These are phyloP conservation scores for Alosa sapidissima DNA, from an alignment of 2,797 vertebrate species.

Conservation along the genomic window DNA sequence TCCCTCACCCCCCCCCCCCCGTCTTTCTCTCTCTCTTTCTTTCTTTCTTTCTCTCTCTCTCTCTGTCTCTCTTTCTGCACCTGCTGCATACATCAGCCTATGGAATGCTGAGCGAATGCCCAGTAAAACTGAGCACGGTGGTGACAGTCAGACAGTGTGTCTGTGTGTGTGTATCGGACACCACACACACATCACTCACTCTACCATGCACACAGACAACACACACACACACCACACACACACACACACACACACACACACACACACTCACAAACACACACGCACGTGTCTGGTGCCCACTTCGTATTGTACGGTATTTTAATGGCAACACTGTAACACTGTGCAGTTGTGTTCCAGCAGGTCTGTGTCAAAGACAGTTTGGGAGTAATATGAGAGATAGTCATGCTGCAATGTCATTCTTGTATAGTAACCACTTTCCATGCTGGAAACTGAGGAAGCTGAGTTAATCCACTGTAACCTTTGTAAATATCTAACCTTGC, in stretches of 20 bases:
- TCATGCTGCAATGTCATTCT: not conserved
- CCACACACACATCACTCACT: conserved; percentile 29
- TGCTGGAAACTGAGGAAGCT: not conserved
- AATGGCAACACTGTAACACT: not conserved
- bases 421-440: not conserved
- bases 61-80: conserved; percentile 53
- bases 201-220: not conserved
- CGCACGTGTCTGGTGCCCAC: not conserved
- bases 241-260: not conserved
- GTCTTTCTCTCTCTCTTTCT: not conserved
- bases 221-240: not conserved
- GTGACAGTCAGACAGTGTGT: conserved; percentile 25
- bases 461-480: not conserved
- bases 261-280: not conserved
- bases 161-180: conserved; percentile 18
- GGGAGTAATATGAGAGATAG: not conserved
- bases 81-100: conserved; percentile 62
- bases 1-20: conserved; percentile 41
- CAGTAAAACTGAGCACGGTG: conserved; percentile 4
- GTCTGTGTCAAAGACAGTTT: not conserved
- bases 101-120: conserved; percentile 13
- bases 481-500: conserved; percentile 21
- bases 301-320: not conserved
- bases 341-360: not conserved
- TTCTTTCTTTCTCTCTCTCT: conserved; percentile 32